Evolutionary conservation across 2,113 vertebrate genomes (phyloP).

Genomic region (Forbesichthys papilliferus): DNA sequence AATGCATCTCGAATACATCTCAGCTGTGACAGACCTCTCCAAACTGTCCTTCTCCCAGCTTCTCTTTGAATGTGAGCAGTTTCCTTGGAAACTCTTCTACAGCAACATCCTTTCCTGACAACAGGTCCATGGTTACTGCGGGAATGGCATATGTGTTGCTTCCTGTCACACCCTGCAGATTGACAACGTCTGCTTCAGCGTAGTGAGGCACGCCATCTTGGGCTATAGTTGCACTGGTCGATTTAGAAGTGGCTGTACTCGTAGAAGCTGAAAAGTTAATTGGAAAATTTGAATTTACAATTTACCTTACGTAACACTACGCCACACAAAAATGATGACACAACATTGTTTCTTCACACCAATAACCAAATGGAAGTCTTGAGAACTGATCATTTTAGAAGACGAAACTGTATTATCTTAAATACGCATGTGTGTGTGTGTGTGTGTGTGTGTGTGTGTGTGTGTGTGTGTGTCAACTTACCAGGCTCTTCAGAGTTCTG

Average conservation of each 20-base stretch:
- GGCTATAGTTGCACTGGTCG: constrained; percentile 57
- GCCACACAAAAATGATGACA: no score
- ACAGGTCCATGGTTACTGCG: constrained; percentile 92
- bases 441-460: neutral
- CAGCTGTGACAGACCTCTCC: constrained; percentile 84
- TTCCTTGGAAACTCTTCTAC: constrained; percentile 94
- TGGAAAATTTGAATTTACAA: neutral
- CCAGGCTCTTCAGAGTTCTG: constrained; percentile 83
- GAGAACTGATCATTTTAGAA: neutral
- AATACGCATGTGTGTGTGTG: neutral
- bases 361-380: neutral
- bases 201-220: constrained; percentile 94
- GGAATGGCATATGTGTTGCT: constrained; percentile 96
- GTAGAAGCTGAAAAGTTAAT: constrained; percentile 70
- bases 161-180: constrained; percentile 94
- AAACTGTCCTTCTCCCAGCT: constrained; percentile 97
- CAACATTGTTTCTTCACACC: no score
- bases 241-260: constrained; percentile 76
- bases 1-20: neutral
- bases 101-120: constrained; percentile 90
- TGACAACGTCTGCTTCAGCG: constrained; percentile 95
- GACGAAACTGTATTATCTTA: no score
- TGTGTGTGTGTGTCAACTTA: constrained; percentile 55
- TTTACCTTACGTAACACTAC: no score
- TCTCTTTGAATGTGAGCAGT: constrained; percentile 93